Conservation (phyloP, 1,140 invertebrate species). For the Wasmannia auropunctata region DNA sequence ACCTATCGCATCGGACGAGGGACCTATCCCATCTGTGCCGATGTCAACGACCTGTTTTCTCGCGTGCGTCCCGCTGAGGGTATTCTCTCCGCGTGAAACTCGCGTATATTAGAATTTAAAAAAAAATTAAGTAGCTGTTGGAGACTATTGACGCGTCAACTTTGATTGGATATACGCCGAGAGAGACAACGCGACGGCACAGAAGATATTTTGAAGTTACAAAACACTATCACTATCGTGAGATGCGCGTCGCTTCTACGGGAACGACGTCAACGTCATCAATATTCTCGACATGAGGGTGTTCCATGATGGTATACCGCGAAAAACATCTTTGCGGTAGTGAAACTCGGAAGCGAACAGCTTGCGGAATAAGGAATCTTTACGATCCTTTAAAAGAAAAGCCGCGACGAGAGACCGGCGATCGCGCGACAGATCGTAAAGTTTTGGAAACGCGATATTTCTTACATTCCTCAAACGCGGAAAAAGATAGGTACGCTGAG, state of each 20-base stretch:
- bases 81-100: neutral
- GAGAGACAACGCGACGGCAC: neutral
- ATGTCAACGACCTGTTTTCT: conserved; percentile 1
- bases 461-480: neutral
- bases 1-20: neutral
- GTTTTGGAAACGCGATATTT: conserved; percentile 43
- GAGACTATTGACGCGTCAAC: neutral
- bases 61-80: neutral
- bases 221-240: neutral
- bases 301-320: conserved; percentile 11
- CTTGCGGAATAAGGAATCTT: conserved; percentile 42
- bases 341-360: conserved; percentile 32
- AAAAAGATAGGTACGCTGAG: neutral
- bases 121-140: neutral
- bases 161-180: neutral
- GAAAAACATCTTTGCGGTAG: conserved; percentile 33
- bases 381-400: conserved; percentile 52
- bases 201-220: neutral
- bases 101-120: neutral
- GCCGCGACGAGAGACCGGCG: neutral
- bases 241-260: neutral
- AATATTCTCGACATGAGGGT: conserved; percentile 52
- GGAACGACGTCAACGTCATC: conserved; percentile 41
- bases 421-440: conserved; percentile 56
- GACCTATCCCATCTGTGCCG: neutral